Conservation (phyloP, 2,888 invertebrate species). For the Troglohyphantes excavatus region DNA sequence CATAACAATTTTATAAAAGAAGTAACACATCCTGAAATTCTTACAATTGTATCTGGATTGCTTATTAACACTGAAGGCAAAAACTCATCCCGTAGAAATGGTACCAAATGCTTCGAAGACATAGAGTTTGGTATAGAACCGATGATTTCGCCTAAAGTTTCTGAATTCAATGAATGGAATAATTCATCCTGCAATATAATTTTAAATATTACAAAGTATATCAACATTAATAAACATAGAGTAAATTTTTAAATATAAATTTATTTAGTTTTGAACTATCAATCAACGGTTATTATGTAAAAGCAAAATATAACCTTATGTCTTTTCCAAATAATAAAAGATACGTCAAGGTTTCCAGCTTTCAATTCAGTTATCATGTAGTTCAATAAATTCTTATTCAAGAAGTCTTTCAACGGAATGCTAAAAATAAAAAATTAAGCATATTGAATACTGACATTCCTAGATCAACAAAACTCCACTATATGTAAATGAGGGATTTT, state of each 20-base stretch:
- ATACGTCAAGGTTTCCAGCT: slow-evolving; percentile 13
- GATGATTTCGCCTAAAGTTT: slow-evolving; percentile 14
- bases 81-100: slow-evolving; percentile 51
- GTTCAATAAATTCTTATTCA: slow-evolving; percentile 43
- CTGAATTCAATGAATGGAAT: background rate
- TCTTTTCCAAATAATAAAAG: slow-evolving; percentile 53
- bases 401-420: slow-evolving; percentile 32
- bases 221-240: background rate
- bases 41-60: slow-evolving; percentile 37
- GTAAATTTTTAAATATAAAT: background rate
- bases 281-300: background rate
- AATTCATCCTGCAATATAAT: slow-evolving; percentile 38
- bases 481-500: too few relatives aligned
- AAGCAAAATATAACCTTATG: slow-evolving; percentile 36
- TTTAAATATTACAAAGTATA: background rate
- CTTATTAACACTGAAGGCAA: slow-evolving; percentile 29
- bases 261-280: background rate
- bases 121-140: slow-evolving; percentile 16
- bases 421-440: slow-evolving; percentile 25
- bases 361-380: slow-evolving; percentile 52
- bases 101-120: slow-evolving; percentile 33
- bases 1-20: background rate
- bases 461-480: too few relatives aligned
- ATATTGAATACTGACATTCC: too few relatives aligned
- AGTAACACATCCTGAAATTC: background rate